These are phyloP conservation scores for Panulirus ornatus DNA, from an alignment of 1,140 invertebrate genomes.

Conservation along the genomic window DNA sequence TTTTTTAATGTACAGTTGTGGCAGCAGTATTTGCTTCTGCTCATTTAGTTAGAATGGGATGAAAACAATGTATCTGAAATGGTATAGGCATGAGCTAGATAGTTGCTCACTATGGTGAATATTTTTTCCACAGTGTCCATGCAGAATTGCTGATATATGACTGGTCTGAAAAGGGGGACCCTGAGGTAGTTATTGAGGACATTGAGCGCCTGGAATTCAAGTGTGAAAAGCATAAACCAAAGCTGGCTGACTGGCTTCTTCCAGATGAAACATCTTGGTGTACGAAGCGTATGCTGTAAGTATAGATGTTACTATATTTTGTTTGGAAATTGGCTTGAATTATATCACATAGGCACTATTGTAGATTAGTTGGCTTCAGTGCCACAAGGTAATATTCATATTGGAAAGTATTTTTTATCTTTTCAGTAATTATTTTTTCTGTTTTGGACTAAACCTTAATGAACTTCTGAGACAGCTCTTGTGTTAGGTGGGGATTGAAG, in stretches of 20 bases:
- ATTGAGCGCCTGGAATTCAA: constrained; percentile 90
- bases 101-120: no score
- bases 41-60: no score
- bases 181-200: constrained; percentile 91
- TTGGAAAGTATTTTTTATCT: neutral
- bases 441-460: neutral
- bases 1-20: no score
- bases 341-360: neutral
- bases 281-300: constrained; percentile 80
- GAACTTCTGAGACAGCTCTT: no score
- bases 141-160: constrained; percentile 91
- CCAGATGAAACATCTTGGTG: constrained; percentile 82
- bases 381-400: neutral
- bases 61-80: no score
- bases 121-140: constrained; percentile 80
- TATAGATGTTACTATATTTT: constrained; percentile 8
- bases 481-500: no score
- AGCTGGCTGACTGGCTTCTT: constrained; percentile 87
- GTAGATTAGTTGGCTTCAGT: neutral
- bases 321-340: neutral
- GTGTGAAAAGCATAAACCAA: constrained; percentile 79
- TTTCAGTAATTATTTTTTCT: neutral
- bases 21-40: no score
- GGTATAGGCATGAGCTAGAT: no score
- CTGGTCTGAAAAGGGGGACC: constrained; percentile 88